Evolutionary conservation across 1,140 invertebrate species (phyloP).

Genomic region (Chelonus insularis): DNA sequence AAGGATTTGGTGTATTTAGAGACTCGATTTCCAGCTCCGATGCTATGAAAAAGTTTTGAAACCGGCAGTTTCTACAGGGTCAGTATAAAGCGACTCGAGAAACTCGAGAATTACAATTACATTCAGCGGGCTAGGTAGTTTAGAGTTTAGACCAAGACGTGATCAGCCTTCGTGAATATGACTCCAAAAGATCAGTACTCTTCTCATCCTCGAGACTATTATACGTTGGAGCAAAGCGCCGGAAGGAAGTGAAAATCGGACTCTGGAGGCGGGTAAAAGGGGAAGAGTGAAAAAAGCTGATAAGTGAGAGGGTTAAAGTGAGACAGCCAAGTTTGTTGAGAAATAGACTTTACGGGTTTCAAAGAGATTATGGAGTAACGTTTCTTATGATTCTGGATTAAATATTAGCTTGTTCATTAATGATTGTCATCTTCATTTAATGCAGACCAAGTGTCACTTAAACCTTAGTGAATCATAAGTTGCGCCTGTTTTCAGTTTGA

Average conservation of each 20-base stretch:
- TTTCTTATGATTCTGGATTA: no score
- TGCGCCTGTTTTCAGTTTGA: no score
- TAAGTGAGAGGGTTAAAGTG: no score
- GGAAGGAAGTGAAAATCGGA: constrained; percentile 1
- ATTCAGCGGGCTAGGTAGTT: constrained; percentile 27
- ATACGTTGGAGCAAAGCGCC: neutral
- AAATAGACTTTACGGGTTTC: no score
- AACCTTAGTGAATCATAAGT: no score
- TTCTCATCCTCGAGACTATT: neutral
- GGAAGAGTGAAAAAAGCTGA: no score
- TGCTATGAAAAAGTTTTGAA: constrained; percentile 14
- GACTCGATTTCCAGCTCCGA: constrained; percentile 9
- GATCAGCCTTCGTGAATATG: constrained; percentile 24
- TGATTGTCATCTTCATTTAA: no score
- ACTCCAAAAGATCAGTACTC: neutral
- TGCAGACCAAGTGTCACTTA: no score
- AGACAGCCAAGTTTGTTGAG: no score
- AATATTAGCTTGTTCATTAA: no score
- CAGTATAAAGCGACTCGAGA: constrained; percentile 24
- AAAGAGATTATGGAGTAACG: no score
- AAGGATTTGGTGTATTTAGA: constrained; percentile 16
- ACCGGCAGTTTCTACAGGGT: constrained; percentile 11
- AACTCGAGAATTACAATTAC: constrained; percentile 33
- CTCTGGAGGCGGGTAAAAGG: no score
- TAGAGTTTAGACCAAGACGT: constrained; percentile 30